Conservation (phyloP, 1,140 invertebrate genomes). For the Stratiolaelaps scimitus region DNA sequence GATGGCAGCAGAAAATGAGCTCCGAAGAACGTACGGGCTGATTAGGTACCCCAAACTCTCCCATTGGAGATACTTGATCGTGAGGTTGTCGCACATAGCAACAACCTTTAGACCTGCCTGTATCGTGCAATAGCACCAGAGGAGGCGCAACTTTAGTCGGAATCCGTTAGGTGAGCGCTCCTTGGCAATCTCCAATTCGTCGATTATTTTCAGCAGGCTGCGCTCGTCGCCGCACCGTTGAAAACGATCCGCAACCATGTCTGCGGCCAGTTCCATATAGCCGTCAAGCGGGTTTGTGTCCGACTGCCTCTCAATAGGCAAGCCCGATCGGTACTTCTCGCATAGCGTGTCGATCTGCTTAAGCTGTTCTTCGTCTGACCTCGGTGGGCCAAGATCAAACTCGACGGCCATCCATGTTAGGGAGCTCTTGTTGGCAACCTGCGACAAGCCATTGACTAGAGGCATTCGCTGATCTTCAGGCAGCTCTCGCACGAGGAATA, state of each 20-base stretch:
- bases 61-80: conserved; percentile 9
- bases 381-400: conserved; percentile 10
- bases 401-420: conserved; percentile 13
- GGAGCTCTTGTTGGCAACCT: neutral
- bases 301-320: neutral
- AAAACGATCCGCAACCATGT: conserved; percentile 11
- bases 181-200: neutral
- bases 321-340: neutral
- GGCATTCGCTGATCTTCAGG: neutral
- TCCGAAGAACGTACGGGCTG: neutral
- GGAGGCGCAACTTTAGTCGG: conserved; percentile 2
- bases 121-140: conserved; percentile 15
- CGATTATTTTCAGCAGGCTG: conserved; percentile 19
- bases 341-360: neutral
- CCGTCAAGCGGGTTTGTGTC: conserved; percentile 2
- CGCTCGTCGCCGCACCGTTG: neutral
- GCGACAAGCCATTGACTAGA: neutral
- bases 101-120: neutral
- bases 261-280: conserved; percentile 6
- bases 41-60: conserved; percentile 12
- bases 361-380: conserved; percentile 17
- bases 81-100: neutral
- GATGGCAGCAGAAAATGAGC: neutral
- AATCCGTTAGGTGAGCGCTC: conserved; percentile 11
- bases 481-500: neutral